Evolutionary conservation across 2,113 vertebrate species (phyloP).

Genomic region (Ailurus styani): DNA sequence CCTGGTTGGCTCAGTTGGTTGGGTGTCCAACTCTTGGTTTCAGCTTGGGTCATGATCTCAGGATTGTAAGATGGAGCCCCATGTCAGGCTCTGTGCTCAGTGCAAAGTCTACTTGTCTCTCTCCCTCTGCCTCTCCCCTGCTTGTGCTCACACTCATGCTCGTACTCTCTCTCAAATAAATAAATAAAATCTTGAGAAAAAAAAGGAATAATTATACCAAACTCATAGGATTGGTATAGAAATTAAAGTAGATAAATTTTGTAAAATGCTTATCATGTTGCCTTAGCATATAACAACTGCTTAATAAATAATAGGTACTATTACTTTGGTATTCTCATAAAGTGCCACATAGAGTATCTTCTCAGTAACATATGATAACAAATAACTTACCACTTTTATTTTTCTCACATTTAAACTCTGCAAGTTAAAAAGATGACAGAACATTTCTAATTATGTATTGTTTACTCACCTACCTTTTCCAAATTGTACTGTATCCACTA

Average conservation of each 20-base stretch:
- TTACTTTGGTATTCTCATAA: neutral
- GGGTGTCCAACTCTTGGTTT: neutral
- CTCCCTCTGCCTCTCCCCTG: neutral
- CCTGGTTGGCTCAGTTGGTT: neutral
- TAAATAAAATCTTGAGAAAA: neutral
- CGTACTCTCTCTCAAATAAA: neutral
- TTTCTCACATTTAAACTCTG: constrained; percentile 22
- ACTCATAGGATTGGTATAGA: neutral
- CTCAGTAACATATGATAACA: neutral
- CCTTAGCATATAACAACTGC: neutral
- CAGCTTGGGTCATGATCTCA: neutral
- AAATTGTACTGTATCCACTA: constrained; percentile 84
- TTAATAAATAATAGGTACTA: constrained; percentile 14
- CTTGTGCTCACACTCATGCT: neutral
- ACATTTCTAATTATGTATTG: neutral
- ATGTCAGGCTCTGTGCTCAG: neutral
- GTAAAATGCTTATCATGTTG: neutral
- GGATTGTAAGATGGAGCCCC: neutral
- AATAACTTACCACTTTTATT: neutral
- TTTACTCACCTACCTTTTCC: constrained; percentile 87
- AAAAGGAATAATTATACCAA: constrained; percentile 4
- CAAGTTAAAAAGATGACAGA: constrained; percentile 31
- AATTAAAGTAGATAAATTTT: constrained; percentile 16
- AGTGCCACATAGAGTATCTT: neutral
- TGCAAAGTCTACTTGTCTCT: neutral